Evolutionary conservation across 2,797 vertebrate genomes (phyloP).

Genomic region (Sebastes flavidus): DNA sequence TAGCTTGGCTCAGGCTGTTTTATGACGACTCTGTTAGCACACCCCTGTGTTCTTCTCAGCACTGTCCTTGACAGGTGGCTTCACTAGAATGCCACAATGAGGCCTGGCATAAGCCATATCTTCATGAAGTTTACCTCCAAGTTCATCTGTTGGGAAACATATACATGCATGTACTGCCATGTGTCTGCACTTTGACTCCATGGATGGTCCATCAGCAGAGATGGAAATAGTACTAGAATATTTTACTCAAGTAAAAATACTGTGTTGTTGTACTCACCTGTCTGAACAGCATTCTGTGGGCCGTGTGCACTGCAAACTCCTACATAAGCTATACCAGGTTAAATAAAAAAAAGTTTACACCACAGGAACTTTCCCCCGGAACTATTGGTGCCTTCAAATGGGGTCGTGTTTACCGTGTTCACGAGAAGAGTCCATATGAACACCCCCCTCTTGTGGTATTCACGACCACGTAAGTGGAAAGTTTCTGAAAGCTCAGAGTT

Average conservation of each 20-base stretch:
- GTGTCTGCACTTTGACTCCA: neutral
- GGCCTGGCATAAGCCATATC: neutral
- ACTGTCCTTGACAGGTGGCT: conserved; percentile 48
- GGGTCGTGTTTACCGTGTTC: too few species aligned
- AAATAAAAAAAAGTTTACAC: neutral
- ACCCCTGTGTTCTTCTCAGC: conserved; percentile 51
- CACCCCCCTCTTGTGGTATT: too few species aligned
- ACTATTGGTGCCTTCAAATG: too few species aligned
- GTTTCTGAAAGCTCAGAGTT: too few species aligned
- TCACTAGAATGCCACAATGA: conserved; percentile 24
- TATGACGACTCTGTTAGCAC: conserved; percentile 49
- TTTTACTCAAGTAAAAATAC: neutral
- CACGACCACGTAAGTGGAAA: too few species aligned
- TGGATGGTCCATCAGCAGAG: neutral
- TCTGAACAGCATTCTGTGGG: neutral
- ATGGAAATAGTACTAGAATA: neutral
- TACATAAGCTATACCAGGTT: neutral
- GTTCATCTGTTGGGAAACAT: neutral
- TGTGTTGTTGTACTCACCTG: neutral
- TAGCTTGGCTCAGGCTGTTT: conserved; percentile 64
- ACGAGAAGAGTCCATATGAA: too few species aligned
- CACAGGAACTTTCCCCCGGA: too few species aligned
- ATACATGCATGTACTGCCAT: neutral
- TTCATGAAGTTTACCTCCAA: neutral
- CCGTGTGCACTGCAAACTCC: neutral